phyloP scores from a whole-genome alignment of 2,888 invertebrate genomes.

The Cataglyphis altisquamis region DNA sequence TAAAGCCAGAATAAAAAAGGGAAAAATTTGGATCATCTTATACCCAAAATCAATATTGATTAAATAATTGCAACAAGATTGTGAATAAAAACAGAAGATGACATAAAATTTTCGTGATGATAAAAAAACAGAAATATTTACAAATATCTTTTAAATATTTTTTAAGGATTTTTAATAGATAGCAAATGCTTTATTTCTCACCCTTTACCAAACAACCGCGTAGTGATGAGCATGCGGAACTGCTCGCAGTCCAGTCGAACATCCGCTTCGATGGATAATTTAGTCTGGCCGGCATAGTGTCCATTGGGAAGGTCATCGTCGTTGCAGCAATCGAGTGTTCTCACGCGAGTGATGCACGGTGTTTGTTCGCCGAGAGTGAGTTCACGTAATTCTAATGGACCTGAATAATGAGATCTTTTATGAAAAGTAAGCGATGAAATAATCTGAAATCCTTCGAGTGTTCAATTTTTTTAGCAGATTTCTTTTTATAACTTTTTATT shows the following conservation, averaged over 20 bases:
- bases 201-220: conserved; percentile 86
- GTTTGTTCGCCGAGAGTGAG: conserved; percentile 86
- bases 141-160: neutral
- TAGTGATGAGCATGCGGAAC: conserved; percentile 87
- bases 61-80: neutral
- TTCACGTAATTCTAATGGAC: conserved; percentile 86
- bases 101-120: neutral
- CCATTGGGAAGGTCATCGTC: conserved; percentile 76
- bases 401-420: conserved; percentile 75
- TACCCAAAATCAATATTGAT: neutral
- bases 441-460: conserved; percentile 13
- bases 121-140: neutral
- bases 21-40: neutral
- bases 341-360: conserved; percentile 82
- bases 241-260: conserved; percentile 87
- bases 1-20: neutral
- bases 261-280: conserved; percentile 87
- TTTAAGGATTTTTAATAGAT: conserved; percentile 1
- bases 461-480: conserved; percentile 2
- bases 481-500: neutral
- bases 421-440: conserved; percentile 16
- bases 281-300: conserved; percentile 75
- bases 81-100: neutral
- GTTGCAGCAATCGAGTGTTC: conserved; percentile 80
- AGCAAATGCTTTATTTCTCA: conserved; percentile 67